A percentile compares a stretch with the other conserved stretches of the same genome.
Conservation (phyloP, 1,140 invertebrate species). For the Aphis gossypii region DNA sequence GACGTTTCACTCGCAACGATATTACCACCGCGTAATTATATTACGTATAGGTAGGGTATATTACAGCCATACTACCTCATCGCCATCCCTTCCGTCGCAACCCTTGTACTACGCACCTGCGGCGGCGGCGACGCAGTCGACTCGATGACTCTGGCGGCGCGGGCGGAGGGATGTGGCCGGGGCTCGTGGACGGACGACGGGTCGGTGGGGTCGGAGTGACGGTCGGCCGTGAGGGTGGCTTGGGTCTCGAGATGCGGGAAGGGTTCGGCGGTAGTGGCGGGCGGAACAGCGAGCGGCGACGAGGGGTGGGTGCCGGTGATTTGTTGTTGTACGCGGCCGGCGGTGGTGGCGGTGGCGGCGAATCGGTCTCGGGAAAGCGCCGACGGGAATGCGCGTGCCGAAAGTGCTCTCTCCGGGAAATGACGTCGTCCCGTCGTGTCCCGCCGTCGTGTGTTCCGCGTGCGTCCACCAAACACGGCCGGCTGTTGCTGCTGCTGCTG, state of each 20-base stretch:
- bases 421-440: slow-evolving; percentile 19
- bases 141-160: neutral
- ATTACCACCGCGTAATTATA: neutral
- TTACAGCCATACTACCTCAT: neutral
- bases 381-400: slow-evolving; percentile 37
- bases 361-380: slow-evolving; percentile 18
- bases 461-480: slow-evolving; percentile 32
- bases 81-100: neutral
- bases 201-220: neutral
- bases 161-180: neutral
- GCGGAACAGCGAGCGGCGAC: neutral
- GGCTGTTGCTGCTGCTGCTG: slow-evolving; percentile 1
- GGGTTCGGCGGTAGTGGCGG: neutral
- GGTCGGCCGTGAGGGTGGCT: neutral
- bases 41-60: neutral
- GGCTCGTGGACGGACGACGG: neutral
- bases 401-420: slow-evolving; percentile 41
- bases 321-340: slow-evolving; percentile 8
- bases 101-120: neutral
- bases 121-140: neutral
- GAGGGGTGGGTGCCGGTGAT: neutral
- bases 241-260: neutral
- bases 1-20: neutral
- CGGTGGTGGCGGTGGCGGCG: neutral
- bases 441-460: slow-evolving; percentile 41